Percentiles rank a stretch among this genome's conserved stretches.
Evolutionary conservation across 2,888 invertebrate genomes (phyloP).

Genomic region (Caenorhabditis japonica): DNA sequence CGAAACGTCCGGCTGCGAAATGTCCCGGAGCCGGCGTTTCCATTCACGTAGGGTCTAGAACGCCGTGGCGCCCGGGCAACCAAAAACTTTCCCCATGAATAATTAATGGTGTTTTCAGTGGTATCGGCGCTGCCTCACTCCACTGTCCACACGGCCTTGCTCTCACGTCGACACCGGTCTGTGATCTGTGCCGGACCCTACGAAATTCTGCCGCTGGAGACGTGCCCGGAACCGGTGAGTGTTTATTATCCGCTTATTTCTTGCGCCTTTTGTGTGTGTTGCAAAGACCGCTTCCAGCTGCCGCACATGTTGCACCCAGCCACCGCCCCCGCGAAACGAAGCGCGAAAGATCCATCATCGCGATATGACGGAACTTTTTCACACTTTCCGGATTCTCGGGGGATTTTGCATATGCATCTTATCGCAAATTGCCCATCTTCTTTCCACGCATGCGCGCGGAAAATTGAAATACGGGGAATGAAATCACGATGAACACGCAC

Average conservation of each 20-base stretch:
- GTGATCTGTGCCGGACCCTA: slow-evolving; percentile 49
- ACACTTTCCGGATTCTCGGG: slow-evolving; percentile 11
- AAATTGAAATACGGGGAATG: too few relatives aligned
- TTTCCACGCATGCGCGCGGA: too few relatives aligned
- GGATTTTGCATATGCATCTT: slow-evolving; percentile 20
- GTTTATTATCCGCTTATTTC: neutral
- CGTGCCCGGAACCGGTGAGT: slow-evolving; percentile 41
- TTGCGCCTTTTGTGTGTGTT: neutral
- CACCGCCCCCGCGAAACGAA: too few relatives aligned
- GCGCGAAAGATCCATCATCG: slow-evolving; percentile 39
- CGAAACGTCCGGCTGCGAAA: too few relatives aligned
- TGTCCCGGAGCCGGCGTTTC: too few relatives aligned
- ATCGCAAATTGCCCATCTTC: neutral
- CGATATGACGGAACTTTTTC: slow-evolving; percentile 23
- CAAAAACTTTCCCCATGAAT: too few relatives aligned
- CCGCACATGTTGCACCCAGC: too few relatives aligned
- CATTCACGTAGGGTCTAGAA: too few relatives aligned
- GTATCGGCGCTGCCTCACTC: slow-evolving; percentile 52
- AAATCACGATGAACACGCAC: too few relatives aligned
- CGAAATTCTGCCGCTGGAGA: slow-evolving; percentile 43
- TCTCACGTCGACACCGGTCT: slow-evolving; percentile 42
- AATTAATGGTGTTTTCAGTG: too few relatives aligned
- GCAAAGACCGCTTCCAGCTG: too few relatives aligned
- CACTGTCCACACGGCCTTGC: slow-evolving; percentile 40
- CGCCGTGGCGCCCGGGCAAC: too few relatives aligned